Base-by-base conservation (phyloP, 2,113 vertebrate genomes). In the Campylomormyrus numenius region DNA sequence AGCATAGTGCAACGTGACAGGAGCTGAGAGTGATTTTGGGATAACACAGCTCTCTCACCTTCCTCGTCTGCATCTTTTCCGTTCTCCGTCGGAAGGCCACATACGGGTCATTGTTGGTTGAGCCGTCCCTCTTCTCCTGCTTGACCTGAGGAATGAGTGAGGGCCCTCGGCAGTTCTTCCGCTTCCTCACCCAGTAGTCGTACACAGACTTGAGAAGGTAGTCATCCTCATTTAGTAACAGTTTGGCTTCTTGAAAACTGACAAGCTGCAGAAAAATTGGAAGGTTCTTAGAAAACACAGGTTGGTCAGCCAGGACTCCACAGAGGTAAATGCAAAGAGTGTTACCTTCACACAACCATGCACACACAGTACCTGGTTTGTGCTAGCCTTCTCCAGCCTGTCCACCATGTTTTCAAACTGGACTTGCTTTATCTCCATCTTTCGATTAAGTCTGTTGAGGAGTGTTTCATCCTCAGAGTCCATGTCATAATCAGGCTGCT, bases 381-480 rank as follows among this genome's bases (percentile, higher is more conserved):
- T 96, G 93, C 97, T 98, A 93, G 97, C 97, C 95, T 98, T 98
- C 93, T 98, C 98, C 19, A 98, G 96, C 88, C 97, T 95, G 94
- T 98, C 97, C 94, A 98, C 96, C 97, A 98, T 98, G 91, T 95
- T 97, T 95, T 98, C 97, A 94, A 98, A 98, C 95, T 98, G 97
- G 92, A 98, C 94, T 3, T 97, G 97, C 92, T 97, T 98, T 93
- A 98, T 96, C 93, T 98, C 97, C 97, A 97, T 98, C 93, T 98
- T 98, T 91, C 97, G 96, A 94, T 98, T 98, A 50, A 98, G 96
- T 91, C 97, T 95, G 94, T 97, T 98, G 92, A 98, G 95, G 84
- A 98, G 95, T 10, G 96, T 97, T 91, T 98, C 97, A 80, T 98
- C 98, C 95, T 98, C 98, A 1, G 98, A 98, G 95, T 98, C 98